Evolutionary conservation across 1,140 invertebrate species (phyloP).

Genomic region (Mylabris phalerata): DNA sequence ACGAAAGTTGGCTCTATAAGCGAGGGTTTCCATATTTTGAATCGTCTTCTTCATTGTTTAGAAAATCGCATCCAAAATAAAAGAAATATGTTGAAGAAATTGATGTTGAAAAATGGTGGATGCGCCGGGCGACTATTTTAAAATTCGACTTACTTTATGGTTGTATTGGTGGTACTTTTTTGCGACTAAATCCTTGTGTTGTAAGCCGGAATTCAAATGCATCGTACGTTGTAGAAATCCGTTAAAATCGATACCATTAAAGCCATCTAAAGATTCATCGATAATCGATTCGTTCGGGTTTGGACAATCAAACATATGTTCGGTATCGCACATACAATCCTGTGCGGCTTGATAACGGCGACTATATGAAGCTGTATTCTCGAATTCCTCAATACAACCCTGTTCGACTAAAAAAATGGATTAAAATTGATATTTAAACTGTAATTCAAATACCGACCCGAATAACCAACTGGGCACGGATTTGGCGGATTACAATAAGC

Average conservation of each 20-base stretch:
- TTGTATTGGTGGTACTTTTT: conserved; percentile 67
- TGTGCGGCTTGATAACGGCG: conserved; percentile 88
- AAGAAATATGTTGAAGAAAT: not conserved
- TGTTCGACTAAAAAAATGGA: conserved; percentile 46
- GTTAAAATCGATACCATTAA: conserved; percentile 48
- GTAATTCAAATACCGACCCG: conserved; percentile 44
- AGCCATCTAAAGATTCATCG: conserved; percentile 39
- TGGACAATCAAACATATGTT: conserved; percentile 96
- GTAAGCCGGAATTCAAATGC: conserved; percentile 32
- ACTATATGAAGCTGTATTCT: conserved; percentile 94
- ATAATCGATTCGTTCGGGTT: conserved; percentile 36
- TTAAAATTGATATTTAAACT: not conserved
- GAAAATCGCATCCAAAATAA: too few relatives aligned
- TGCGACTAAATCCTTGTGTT: conserved; percentile 65
- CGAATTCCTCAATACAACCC: conserved; percentile 78
- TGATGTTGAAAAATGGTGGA: conserved; percentile 1
- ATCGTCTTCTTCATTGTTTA: too few relatives aligned
- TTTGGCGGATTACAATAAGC: conserved; percentile 99
- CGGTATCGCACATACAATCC: conserved; percentile 95
- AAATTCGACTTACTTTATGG: conserved; percentile 42
- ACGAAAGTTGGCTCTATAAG: too few relatives aligned
- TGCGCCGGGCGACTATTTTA: not conserved
- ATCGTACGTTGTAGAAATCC: conserved; percentile 48
- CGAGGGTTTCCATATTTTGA: too few relatives aligned
- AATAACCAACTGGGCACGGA: conserved; percentile 87